Percentiles rank a stretch among this genome's conserved stretches.
phyloP scores from a whole-genome alignment of 2,797 vertebrate species.

The Champsocephalus gunnari region DNA sequence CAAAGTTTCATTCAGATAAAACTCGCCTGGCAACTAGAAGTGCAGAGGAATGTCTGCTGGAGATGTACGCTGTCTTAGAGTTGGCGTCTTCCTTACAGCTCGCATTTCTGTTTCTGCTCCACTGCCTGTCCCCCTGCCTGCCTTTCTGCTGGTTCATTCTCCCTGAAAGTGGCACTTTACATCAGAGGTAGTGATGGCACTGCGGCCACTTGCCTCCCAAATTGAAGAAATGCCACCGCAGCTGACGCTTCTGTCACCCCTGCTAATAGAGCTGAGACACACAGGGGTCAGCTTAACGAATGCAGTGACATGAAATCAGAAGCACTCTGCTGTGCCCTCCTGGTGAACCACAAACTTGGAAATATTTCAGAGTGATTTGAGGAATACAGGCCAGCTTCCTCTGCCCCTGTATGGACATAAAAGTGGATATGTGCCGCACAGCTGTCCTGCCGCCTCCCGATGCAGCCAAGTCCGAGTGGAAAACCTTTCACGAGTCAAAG shows the following conservation, averaged over 20 bases:
- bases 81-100: slow-evolving; percentile 38
- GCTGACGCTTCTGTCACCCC: slow-evolving; percentile 50
- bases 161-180: slow-evolving; percentile 40
- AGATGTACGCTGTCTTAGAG: slow-evolving; percentile 47
- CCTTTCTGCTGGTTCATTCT: slow-evolving; percentile 20
- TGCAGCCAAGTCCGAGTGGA: slow-evolving; percentile 49
- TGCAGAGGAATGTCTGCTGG: slow-evolving; percentile 47
- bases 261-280: slow-evolving; percentile 46
- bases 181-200: slow-evolving; percentile 39
- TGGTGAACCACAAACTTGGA: slow-evolving; percentile 38
- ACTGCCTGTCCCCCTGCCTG: slow-evolving; percentile 27
- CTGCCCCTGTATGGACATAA: slow-evolving; percentile 58
- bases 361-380: slow-evolving; percentile 46
- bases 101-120: slow-evolving; percentile 51
- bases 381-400: slow-evolving; percentile 50
- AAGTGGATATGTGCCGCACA: slow-evolving; percentile 40
- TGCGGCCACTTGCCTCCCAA: slow-evolving; percentile 60
- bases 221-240: slow-evolving; percentile 46
- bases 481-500: slow-evolving; percentile 51
- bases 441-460: slow-evolving; percentile 37
- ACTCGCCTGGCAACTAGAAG: slow-evolving; percentile 51
- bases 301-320: slow-evolving; percentile 40
- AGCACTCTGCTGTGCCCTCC: background rate
- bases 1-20: slow-evolving; percentile 66
- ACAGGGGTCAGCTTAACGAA: slow-evolving; percentile 36